Base-by-base conservation (phyloP, 1,140 invertebrate genomes). In the Phthorimaea operculella region DNA sequence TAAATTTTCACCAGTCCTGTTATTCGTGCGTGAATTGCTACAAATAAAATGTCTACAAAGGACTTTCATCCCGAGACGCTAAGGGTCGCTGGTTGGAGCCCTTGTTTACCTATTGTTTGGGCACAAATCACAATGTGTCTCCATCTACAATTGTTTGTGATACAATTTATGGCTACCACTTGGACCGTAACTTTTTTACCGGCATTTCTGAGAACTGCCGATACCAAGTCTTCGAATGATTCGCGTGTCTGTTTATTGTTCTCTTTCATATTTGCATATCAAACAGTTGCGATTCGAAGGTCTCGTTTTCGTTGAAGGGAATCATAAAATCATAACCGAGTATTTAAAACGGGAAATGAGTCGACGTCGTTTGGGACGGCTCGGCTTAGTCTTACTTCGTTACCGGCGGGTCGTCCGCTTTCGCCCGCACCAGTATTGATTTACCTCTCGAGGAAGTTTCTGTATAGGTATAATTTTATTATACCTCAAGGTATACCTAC, bases 361-460 rank as follows among this genome's bases (percentile, higher is more conserved):
- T 54, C 51, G 59, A 52, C 55, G 57, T 48, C 58, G 55, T 60
- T 64, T 58, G 28, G 59, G 52, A 52, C 59, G 58, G 58, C 55
- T 50, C 50, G 16, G 54, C 58, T 64, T 68, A 67, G 71, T 70
- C 63, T 61, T 64, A 70, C 59, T 63, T 66, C 60, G 55, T 65
- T 63, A 65, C 61, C 44, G 64, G 57, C 58, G 59, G 54, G 59
- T 57, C 62, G 64, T 53, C 62, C 58, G 57, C 57, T 64, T 69
- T 73, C 62, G 59, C 39, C 67, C 69, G 63, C 63, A 64, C 60
- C 51, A 63, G 64, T 74, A 75, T 77, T 75, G 74, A 77, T 77
- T 72, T 70, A 60, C 59, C 66, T 64, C 63, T 63, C 64, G 56
- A 67, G 64, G 62, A 62, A 74, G 57, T 74, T 72, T 66, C 60